Base-by-base conservation (phyloP, 2,113 vertebrate species). In the Paramormyrops kingsleyae region DNA sequence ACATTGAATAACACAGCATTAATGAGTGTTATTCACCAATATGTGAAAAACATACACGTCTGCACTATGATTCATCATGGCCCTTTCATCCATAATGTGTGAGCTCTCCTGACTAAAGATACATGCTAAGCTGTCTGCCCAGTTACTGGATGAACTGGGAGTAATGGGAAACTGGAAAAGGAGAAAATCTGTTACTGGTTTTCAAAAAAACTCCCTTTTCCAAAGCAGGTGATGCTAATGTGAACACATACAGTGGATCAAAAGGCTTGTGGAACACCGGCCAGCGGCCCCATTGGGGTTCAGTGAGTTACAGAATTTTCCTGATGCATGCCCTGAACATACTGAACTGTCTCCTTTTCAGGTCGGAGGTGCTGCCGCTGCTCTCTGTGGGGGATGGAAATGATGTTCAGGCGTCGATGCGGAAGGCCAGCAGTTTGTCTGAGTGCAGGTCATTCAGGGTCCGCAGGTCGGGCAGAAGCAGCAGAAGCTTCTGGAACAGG, bases 361-460 rank as follows among this genome's bases (percentile, higher is more conserved):
- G 84, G 13, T 31, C 1, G 27, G 84, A 27, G 13, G n/a, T 24
- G n/a, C 44, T 49, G 62, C 27, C 84, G 13, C 52, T 19, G 47
- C n/a, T 12, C 15, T 39, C n/a, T 10, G 15, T 24, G 27, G 4
- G 53, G 59, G 56, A 39, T 0, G 27, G 42, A 52, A 1, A 9
- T 35, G 9, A 49, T 15, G 83, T 56, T 96, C 91, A 96, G 52
- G 95, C 94, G 90, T 96, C 94, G 8, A 96, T 96, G 84, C 93
- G 96, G 93, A 96, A 96, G 91, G 96, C 95, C 91, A 96, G 92
- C 88, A 97, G 95, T 92, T 96, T 96, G 92, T 97, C 96, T 0
- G 96, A 96, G 94, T 97, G 96, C 91, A 96, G 89, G 83, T 94
- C 96, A 92, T 96, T 97, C 90, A 97, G 95, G 86, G 96, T 96